Evolutionary conservation across 2,797 vertebrate genomes (phyloP).

Genomic region (Helostoma temminkii): DNA sequence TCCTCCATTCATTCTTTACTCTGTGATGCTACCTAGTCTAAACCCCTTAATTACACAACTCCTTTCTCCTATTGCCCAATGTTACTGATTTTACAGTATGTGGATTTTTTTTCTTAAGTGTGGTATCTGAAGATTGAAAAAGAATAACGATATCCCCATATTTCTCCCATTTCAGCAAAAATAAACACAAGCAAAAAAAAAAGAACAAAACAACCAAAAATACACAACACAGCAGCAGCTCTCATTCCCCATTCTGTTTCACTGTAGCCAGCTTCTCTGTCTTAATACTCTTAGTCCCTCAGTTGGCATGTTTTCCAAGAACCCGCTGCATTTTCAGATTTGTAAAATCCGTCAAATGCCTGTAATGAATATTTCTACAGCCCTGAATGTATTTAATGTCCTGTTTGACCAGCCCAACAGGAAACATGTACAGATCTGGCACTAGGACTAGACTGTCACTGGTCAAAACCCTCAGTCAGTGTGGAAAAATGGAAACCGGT

Average conservation of each 20-base stretch:
- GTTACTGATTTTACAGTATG: constrained; percentile 56
- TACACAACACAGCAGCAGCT: constrained; percentile 50
- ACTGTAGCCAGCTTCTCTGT: constrained; percentile 65
- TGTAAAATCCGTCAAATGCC: constrained; percentile 74
- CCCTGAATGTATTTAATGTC: constrained; percentile 66
- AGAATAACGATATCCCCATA: constrained; percentile 24
- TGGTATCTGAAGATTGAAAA: constrained; percentile 34
- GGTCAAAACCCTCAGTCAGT: constrained; percentile 4
- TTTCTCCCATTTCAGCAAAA: constrained; percentile 55
- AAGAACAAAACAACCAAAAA: constrained; percentile 20
- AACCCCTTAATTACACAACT: constrained; percentile 60
- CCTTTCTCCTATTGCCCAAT: constrained; percentile 33
- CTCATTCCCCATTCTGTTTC: constrained; percentile 48
- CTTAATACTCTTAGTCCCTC: constrained; percentile 77
- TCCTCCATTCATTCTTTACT: constrained; percentile 56
- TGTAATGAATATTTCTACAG: constrained; percentile 76
- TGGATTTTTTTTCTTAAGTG: constrained; percentile 43
- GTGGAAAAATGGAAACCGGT: constrained; percentile 19
- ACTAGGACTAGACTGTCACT: constrained; percentile 23
- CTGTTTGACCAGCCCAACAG: constrained; percentile 60
- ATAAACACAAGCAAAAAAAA: constrained; percentile 17
- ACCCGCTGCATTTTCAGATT: constrained; percentile 71
- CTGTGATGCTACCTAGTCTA: constrained; percentile 46
- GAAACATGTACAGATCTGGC: constrained; percentile 47
- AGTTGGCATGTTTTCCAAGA: constrained; percentile 76